phyloP scores from a whole-genome alignment of 2,797 vertebrate species.

The Eidolon dupreanum region DNA sequence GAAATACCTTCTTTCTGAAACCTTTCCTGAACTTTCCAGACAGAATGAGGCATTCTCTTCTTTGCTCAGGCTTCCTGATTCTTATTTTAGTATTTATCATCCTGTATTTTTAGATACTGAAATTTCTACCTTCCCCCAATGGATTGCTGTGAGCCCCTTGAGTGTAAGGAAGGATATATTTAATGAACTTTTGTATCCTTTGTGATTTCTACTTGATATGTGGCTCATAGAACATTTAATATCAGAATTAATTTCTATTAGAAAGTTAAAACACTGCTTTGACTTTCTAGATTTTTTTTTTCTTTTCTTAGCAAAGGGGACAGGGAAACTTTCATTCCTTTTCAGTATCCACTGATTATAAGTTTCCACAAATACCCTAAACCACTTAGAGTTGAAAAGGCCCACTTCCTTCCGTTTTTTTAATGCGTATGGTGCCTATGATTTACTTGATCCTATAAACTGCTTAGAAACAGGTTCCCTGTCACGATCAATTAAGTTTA shows the following conservation, averaged over 20 bases:
- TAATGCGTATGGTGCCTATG: conserved; percentile 64
- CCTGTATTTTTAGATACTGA: not conserved
- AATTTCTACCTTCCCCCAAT: not conserved
- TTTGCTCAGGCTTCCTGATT: not conserved
- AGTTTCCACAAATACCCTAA: conserved; percentile 78
- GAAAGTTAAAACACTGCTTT: conserved; percentile 10
- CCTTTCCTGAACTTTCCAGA: not conserved
- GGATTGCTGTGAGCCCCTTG: not conserved
- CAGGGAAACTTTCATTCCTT: conserved; percentile 80
- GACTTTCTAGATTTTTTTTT: conserved; percentile 55
- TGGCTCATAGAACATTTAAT: not conserved
- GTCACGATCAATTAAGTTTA: conserved; percentile 66
- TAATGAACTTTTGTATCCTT: not conserved
- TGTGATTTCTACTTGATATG: not conserved
- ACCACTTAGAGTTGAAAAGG: conserved; percentile 76
- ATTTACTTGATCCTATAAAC: conserved; percentile 71
- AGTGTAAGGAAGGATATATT: not conserved
- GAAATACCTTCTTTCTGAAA: not conserved
- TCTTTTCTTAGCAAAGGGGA: conserved; percentile 68
- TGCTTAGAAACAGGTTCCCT: conserved; percentile 73
- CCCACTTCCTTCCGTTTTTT: conserved; percentile 73
- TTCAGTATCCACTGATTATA: conserved; percentile 73
- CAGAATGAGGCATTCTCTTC: not conserved
- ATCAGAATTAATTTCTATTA: conserved; percentile 13
- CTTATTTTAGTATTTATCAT: not conserved